phyloP scores from a whole-genome alignment of 2,113 vertebrate genomes.

The Megaceryle maxima region DNA sequence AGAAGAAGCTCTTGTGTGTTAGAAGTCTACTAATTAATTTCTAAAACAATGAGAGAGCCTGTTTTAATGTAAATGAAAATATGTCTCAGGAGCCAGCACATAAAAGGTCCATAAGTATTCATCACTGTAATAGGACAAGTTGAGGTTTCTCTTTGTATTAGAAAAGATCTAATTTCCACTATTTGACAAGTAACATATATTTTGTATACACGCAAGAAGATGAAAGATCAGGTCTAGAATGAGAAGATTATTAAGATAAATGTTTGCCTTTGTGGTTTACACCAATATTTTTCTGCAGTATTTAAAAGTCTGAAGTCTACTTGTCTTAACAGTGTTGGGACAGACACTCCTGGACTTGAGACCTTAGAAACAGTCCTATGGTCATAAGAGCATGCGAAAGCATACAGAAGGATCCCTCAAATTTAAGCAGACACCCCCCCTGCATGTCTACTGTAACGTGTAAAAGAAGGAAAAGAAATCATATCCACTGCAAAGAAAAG shows the following conservation, averaged over 20 bases:
- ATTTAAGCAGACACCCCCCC: background rate
- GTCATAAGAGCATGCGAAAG: background rate
- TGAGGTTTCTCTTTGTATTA: background rate
- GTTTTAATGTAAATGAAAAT: background rate
- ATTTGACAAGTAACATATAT: background rate
- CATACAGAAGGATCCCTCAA: background rate
- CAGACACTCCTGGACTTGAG: background rate
- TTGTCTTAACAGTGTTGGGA: background rate
- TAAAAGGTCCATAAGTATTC: background rate
- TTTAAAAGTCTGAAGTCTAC: background rate
- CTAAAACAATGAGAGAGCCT: background rate
- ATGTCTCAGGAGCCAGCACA: background rate
- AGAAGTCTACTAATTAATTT: background rate
- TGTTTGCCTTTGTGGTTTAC: background rate
- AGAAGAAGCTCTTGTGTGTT: background rate
- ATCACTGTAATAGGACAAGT: background rate
- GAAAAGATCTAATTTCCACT: background rate
- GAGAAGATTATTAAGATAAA: background rate
- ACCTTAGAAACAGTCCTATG: background rate
- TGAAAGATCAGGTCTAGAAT: background rate
- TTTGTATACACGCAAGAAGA: background rate
- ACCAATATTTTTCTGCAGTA: background rate
- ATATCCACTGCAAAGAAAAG: background rate
- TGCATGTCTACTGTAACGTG: background rate
- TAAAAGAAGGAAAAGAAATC: slow-evolving; percentile 12